These are phyloP conservation scores for Actinia tenebrosa DNA, from an alignment of 64 coral and sea anemone species.

Conservation along the genomic window DNA sequence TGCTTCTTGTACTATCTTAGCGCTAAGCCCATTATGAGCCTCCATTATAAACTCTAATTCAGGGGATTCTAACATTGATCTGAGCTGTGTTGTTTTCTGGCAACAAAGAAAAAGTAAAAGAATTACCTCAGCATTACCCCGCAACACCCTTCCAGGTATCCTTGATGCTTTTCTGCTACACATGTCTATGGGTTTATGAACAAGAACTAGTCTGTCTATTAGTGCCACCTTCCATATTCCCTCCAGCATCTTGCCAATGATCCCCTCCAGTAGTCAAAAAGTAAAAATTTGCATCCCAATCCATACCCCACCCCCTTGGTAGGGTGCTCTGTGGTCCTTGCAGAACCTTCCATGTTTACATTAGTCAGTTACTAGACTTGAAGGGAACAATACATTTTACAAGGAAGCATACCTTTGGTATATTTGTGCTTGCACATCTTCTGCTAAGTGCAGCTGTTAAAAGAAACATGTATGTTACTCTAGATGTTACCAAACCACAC, in stretches of 20 bases:
- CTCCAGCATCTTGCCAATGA: too few species aligned
- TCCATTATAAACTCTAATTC: conserved; percentile 99
- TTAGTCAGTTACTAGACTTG: not conserved
- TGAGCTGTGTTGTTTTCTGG: conserved; percentile 91
- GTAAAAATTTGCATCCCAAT: too few species aligned
- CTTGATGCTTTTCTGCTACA: too few species aligned
- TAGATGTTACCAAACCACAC: not conserved
- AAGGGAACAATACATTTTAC: not conserved
- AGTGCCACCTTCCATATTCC: too few species aligned
- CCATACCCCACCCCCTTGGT: too few species aligned
- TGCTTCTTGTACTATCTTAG: conserved; percentile 95
- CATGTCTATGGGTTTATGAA: too few species aligned
- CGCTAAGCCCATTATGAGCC: conserved; percentile 96
- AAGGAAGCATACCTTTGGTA: not conserved
- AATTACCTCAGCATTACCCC: not conserved
- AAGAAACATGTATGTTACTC: not conserved
- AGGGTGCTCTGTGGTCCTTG: too few species aligned
- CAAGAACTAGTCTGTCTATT: too few species aligned
- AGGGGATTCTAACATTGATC: conserved; percentile 84
- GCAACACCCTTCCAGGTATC: too few species aligned
- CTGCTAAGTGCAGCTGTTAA: not conserved
- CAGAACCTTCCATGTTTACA: too few species aligned
- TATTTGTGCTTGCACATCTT: not conserved
- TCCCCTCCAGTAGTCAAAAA: too few species aligned
- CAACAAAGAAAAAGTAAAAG: not conserved